Evolutionary conservation across 2,113 vertebrate genomes (phyloP).

Genomic region (Tupaia tana): DNA sequence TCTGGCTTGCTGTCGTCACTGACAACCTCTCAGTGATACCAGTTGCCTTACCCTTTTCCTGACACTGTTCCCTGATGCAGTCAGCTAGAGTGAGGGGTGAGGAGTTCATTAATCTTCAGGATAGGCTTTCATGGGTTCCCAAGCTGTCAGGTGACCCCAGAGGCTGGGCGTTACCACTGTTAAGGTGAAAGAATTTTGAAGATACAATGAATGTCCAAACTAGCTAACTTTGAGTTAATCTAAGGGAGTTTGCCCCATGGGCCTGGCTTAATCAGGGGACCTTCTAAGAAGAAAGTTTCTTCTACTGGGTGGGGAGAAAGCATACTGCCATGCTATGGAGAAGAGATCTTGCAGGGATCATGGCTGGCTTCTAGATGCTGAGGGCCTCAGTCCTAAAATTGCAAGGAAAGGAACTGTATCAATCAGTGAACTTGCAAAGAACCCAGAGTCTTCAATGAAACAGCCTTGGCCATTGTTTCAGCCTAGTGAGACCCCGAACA

Average conservation of each 20-base stretch:
- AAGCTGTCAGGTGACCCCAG: no score
- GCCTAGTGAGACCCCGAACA: neutral
- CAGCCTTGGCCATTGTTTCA: fast-evolving
- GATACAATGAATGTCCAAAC: neutral
- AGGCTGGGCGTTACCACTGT: no score
- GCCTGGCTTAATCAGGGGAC: neutral
- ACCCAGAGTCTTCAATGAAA: neutral
- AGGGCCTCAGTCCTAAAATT: neutral
- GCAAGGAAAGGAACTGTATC: neutral
- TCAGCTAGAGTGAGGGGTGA: no score
- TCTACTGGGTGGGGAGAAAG: neutral
- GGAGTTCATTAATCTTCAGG: no score
- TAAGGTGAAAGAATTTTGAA: neutral
- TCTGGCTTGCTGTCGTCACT: no score
- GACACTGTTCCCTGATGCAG: no score
- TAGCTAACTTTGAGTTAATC: neutral
- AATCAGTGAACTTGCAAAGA: neutral
- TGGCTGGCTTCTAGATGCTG: fast-evolving
- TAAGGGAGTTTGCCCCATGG: neutral
- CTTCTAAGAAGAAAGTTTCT: neutral
- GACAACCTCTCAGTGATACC: no score
- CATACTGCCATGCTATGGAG: neutral
- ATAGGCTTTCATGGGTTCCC: no score
- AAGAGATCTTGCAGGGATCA: fast-evolving
- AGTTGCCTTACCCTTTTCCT: no score